A percentile compares a stretch with the other conserved stretches of the same genome.
These are phyloP conservation scores for Drosophila chauvacae DNA, from an alignment of 1,140 invertebrate genomes.

Conservation along the genomic window DNA sequence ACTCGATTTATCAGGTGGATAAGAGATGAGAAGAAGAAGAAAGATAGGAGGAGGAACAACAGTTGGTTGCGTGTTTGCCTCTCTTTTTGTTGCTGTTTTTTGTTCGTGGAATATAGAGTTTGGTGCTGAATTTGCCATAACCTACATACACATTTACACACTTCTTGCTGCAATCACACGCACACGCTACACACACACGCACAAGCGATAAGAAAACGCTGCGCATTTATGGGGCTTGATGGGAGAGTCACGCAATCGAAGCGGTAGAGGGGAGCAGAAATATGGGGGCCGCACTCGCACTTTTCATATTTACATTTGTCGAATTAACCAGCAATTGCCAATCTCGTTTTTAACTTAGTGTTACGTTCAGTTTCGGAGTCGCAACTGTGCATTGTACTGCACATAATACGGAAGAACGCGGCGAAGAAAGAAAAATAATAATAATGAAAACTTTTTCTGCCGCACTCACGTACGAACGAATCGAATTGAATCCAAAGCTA, in stretches of 20 bases:
- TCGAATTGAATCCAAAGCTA: slow-evolving; percentile 56
- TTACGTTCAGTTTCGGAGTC: slow-evolving; percentile 49
- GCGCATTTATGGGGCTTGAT: slow-evolving; percentile 65
- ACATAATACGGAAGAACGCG: slow-evolving; percentile 55
- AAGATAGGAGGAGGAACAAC: slow-evolving; percentile 28
- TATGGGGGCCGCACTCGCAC: slow-evolving; percentile 56
- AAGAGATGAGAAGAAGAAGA: background rate
- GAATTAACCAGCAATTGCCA: slow-evolving; percentile 50
- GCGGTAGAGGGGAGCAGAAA: background rate
- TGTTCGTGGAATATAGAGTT: slow-evolving; percentile 29
- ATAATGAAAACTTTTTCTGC: slow-evolving; percentile 45
- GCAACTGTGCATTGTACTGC: slow-evolving; percentile 64
- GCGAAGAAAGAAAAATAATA: slow-evolving; percentile 40
- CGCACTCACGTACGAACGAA: slow-evolving; percentile 63
- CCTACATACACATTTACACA: slow-evolving; percentile 43
- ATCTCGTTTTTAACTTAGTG: slow-evolving; percentile 50
- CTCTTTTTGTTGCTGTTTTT: slow-evolving; percentile 9
- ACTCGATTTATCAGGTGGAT: slow-evolving; percentile 26
- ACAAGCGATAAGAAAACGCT: slow-evolving; percentile 73
- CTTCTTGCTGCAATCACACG: slow-evolving; percentile 68
- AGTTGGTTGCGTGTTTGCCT: slow-evolving; percentile 69
- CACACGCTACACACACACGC: slow-evolving; percentile 22
- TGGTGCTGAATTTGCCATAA: slow-evolving; percentile 69
- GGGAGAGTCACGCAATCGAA: slow-evolving; percentile 67
- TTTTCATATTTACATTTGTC: slow-evolving; percentile 54